phyloP scores from a whole-genome alignment of 2,888 invertebrate genomes.

The Kuschelorhynchus macadamiae region DNA sequence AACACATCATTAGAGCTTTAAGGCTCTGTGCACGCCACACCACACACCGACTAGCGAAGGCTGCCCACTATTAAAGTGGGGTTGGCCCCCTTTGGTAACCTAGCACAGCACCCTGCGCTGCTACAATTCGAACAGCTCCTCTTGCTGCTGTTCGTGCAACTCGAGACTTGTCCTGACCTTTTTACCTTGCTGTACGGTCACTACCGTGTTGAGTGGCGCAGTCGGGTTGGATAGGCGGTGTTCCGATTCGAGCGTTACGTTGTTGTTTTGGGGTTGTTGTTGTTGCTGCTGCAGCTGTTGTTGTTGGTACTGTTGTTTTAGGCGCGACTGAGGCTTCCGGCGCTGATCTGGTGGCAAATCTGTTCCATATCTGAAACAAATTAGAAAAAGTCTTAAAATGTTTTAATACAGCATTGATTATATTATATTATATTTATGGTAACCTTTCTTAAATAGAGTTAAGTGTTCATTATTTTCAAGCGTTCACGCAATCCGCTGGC shows the following conservation, averaged over 20 bases:
- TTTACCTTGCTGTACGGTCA: conserved; percentile 85
- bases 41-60: too few species aligned
- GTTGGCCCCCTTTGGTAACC: too few species aligned
- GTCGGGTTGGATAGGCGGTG: conserved; percentile 9
- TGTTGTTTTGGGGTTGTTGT: conserved; percentile 14
- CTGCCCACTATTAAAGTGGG: too few species aligned
- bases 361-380: conserved; percentile 29
- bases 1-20: too few species aligned
- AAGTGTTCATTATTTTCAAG: too few species aligned
- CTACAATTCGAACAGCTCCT: conserved; percentile 94
- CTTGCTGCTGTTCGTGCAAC: conserved; percentile 87
- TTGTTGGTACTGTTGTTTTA: conserved; percentile 38
- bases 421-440: too few species aligned
- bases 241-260: conserved; percentile 1
- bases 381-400: neutral
- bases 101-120: conserved; percentile 15
- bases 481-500: too few species aligned
- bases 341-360: conserved; percentile 21
- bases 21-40: too few species aligned
- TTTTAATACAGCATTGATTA: neutral
- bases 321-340: conserved; percentile 35
- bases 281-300: conserved; percentile 30
- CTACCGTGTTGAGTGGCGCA: conserved; percentile 60
- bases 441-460: too few species aligned
- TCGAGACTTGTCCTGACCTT: conserved; percentile 85